phyloP scores from a whole-genome alignment of 1,140 invertebrate species.

The Dreissena rostriformis region DNA sequence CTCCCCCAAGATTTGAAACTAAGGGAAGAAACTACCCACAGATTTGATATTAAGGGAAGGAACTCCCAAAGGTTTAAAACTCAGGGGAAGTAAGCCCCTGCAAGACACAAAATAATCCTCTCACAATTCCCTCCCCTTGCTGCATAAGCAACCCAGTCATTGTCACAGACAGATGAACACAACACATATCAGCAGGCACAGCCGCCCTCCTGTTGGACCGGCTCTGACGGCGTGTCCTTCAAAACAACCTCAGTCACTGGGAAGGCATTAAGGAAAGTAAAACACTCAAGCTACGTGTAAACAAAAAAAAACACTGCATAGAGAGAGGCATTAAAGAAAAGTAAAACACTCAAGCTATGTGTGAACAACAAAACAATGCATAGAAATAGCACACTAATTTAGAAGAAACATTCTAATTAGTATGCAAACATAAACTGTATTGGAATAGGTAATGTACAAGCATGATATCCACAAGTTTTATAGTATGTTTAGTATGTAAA shows the following conservation, averaged over 20 bases:
- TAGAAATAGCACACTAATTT: background rate
- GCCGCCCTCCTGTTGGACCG: constrained; percentile 91
- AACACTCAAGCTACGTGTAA: constrained; percentile 62
- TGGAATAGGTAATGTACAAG: background rate
- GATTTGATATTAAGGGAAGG: too few relatives aligned
- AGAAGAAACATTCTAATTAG: background rate
- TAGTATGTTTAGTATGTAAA: background rate
- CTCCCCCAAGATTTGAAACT: too few relatives aligned
- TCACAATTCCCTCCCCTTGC: too few relatives aligned
- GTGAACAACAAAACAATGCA: background rate
- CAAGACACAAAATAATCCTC: too few relatives aligned
- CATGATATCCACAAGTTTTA: background rate
- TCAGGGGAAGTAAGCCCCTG: too few relatives aligned
- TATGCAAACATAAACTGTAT: background rate
- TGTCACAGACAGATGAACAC: constrained; percentile 27
- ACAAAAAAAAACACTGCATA: constrained; percentile 53
- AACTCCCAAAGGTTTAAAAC: too few relatives aligned
- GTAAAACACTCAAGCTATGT: constrained; percentile 77
- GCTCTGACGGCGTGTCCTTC: constrained; percentile 96
- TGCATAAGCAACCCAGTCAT: too few relatives aligned
- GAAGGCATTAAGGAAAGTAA: constrained; percentile 86
- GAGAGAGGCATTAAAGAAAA: constrained; percentile 85
- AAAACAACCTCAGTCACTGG: constrained; percentile 98
- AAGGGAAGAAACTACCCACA: too few relatives aligned
- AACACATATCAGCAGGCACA: constrained; percentile 90